phyloP scores from a whole-genome alignment of 2,113 vertebrate genomes.

The Carassius gibelio region DNA sequence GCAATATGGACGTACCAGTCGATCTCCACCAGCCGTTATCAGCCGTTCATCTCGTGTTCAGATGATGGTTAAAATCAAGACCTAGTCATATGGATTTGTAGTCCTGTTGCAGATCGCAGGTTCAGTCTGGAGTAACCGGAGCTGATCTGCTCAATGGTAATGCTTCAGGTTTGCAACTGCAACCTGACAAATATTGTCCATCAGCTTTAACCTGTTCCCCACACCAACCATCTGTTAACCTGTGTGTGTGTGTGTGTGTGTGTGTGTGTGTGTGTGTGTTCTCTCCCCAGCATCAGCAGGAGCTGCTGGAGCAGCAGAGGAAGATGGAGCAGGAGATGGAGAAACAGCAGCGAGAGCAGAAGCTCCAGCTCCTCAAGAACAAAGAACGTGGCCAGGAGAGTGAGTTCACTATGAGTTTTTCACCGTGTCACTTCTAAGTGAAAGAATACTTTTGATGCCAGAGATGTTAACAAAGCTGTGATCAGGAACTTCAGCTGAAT shows the following conservation, averaged over 20 bases:
- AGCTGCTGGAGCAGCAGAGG: slow-evolving; percentile 94
- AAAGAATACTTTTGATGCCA: neutral
- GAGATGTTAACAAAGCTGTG: neutral
- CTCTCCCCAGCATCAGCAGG: slow-evolving; percentile 88
- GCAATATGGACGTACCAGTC: too few relatives aligned
- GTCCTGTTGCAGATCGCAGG: too few relatives aligned
- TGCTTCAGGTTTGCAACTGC: neutral
- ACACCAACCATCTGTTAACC: neutral
- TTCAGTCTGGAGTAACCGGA: too few relatives aligned
- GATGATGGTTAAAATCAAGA: too few relatives aligned
- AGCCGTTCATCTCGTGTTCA: too few relatives aligned
- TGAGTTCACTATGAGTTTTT: slow-evolving; percentile 71
- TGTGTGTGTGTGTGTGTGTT: neutral
- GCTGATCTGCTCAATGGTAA: neutral
- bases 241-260: neutral
- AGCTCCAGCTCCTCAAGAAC: slow-evolving; percentile 92
- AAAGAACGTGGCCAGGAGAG: slow-evolving; percentile 96
- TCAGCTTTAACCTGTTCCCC: too few relatives aligned
- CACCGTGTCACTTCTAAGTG: neutral
- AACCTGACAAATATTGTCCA: neutral
- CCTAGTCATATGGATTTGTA: too few relatives aligned
- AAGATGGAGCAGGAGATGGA: slow-evolving; percentile 95
- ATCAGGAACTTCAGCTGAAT: too few relatives aligned
- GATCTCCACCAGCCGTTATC: too few relatives aligned
- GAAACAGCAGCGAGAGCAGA: slow-evolving; percentile 93